These are phyloP conservation scores for Musca vetustissima DNA, from an alignment of 1,140 invertebrate species.

Conservation along the genomic window DNA sequence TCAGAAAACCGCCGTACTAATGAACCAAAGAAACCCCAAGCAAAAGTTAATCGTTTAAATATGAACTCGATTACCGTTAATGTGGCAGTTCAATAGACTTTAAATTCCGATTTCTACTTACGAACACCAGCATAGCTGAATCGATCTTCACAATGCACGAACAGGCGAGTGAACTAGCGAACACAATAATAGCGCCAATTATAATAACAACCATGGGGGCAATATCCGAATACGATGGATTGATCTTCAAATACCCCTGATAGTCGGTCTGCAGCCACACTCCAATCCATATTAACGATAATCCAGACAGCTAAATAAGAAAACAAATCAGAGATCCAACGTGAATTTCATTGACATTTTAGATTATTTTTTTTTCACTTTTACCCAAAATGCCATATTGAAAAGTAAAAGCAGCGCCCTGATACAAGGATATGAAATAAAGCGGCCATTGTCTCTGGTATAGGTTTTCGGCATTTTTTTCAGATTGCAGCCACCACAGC, in stretches of 20 bases:
- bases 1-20: constrained; percentile 29
- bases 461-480: neutral
- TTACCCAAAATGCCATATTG: constrained; percentile 28
- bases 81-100: neutral
- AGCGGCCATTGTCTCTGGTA: neutral
- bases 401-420: constrained; percentile 24
- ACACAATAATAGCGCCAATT: constrained; percentile 26
- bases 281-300: constrained; percentile 26
- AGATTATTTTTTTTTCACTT: neutral
- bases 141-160: constrained; percentile 28
- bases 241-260: constrained; percentile 27
- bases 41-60: neutral
- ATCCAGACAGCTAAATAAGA: constrained; percentile 21
- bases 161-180: constrained; percentile 26
- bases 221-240: constrained; percentile 21
- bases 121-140: constrained; percentile 25
- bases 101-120: constrained; percentile 6
- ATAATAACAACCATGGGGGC: constrained; percentile 24
- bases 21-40: neutral
- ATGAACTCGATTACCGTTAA: neutral
- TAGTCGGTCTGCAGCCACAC: constrained; percentile 30
- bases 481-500: too few relatives aligned
- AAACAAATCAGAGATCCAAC: neutral
- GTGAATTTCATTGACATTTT: neutral
- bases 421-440: constrained; percentile 24